These are phyloP conservation scores for Tribolium freemani DNA, from an alignment of 2,888 invertebrate species.

Conservation along the genomic window DNA sequence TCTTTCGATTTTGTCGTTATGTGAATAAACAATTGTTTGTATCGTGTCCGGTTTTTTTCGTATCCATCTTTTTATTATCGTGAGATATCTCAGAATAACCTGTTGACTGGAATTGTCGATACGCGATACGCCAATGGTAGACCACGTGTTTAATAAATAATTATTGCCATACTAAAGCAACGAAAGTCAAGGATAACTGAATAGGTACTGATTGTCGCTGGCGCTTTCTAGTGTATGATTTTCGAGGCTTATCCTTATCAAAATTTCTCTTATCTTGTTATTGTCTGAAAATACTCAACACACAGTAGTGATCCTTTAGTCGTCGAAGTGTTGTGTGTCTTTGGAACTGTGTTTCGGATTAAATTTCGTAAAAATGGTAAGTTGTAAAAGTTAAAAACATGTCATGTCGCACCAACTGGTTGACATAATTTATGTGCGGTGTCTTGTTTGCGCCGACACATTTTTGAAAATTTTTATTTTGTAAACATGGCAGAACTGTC, in stretches of 20 bases:
- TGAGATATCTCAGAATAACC: constrained; percentile 28
- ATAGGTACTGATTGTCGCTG: constrained; percentile 51
- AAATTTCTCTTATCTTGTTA: constrained; percentile 38
- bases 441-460: constrained; percentile 2
- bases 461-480: neutral
- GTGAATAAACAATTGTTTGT: constrained; percentile 22
- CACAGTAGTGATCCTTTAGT: constrained; percentile 31
- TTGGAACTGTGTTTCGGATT: constrained; percentile 18
- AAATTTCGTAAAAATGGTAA: constrained; percentile 39
- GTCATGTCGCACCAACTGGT: neutral
- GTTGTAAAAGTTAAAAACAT: constrained; percentile 15
- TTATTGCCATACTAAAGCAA: constrained; percentile 50
- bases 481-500: neutral
- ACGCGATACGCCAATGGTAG: constrained; percentile 51
- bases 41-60: constrained; percentile 31
- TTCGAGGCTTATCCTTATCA: constrained; percentile 42
- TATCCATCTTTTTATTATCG: constrained; percentile 6
- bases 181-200: constrained; percentile 62
- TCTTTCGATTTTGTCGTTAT: constrained; percentile 6
- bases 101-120: constrained; percentile 41
- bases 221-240: constrained; percentile 53
- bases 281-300: constrained; percentile 27
- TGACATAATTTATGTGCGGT: neutral
- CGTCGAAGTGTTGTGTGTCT: constrained; percentile 33
- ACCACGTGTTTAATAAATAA: constrained; percentile 62